Evolutionary conservation across 2,797 vertebrate genomes (phyloP).

Genomic region (Sebastes kiyomatsui): DNA sequence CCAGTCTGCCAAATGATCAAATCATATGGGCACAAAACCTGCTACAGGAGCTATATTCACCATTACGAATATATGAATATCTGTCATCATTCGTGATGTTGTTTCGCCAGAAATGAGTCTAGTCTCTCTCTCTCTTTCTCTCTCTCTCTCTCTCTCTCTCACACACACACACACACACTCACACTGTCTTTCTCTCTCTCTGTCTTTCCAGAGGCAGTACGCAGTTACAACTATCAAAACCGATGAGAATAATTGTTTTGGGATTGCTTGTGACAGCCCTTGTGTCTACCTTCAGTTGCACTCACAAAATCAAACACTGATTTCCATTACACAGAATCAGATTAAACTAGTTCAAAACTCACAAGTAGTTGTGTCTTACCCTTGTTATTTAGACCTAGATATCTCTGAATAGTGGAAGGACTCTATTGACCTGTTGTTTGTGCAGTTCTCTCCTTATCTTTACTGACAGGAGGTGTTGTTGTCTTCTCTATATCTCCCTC

Average conservation of each 20-base stretch:
- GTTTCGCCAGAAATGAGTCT: no score
- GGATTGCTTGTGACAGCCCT: background rate
- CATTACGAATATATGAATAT: background rate
- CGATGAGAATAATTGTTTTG: background rate
- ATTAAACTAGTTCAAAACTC: background rate
- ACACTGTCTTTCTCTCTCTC: no score
- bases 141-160: no score
- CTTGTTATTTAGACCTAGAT: background rate
- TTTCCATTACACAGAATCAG: background rate
- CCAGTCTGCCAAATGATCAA: background rate
- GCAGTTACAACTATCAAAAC: background rate
- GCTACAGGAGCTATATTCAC: background rate
- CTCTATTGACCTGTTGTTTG: background rate
- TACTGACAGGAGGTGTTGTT: conserved; percentile 2
- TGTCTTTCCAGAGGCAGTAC: background rate
- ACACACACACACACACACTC: no score
- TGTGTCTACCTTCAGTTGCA: background rate
- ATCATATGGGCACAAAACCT: background rate
- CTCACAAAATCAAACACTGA: background rate
- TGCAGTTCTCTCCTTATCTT: conserved; percentile 7
- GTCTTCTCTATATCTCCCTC: conserved; percentile 25
- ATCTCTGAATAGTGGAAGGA: background rate
- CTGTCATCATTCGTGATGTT: background rate
- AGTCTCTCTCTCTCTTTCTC: no score
- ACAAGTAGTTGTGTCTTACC: background rate